Evolutionary conservation across 2,888 invertebrate species (phyloP), one percentile per base, ranked within the genome.

Genomic region (Petrophora chlorosata): DNA sequence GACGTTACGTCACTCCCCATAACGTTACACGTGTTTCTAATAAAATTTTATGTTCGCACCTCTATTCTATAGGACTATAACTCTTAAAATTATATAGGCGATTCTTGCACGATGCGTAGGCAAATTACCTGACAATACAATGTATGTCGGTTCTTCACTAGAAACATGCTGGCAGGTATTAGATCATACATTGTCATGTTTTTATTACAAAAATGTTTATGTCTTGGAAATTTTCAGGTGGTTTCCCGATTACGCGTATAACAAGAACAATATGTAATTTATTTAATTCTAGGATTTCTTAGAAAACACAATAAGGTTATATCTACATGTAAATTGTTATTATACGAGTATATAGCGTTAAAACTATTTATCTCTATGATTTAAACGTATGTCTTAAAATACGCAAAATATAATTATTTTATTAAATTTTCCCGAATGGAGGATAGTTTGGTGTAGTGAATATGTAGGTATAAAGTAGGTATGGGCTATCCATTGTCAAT

Each of bases 1-100:
- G 57, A 47, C 44, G 51, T 67, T 67, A 69, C 76, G 72, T 80
- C 73, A 77, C 63, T 56, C 63, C 56, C 66, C 62, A 71, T 81
- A 70, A 76, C 61, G 49, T 70, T 85, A 82, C 86, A 87, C 88
- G 88, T 87, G 88, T 85, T 77, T 65, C 66, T 65, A 77, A 89
- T 89, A 86, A 89, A 86, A 76, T 69, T 85, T 85, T 84, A 85
- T 86, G 84, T 74, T 75, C 78, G 79, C 78, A 80, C 80, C 68
- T 78, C 69, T 68, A 74, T 79, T 80, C 73, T 76, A 72, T 77
- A 71, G 76, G 74, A 74, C 76, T 66, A 82, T 86, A 86, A 85
- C 78, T 83, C 74, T 79, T n/a, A 67, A 78, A 79, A 79, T 71
- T 80, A 82, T 83, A 85, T 82, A 85, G 81, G 80, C 81, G 62